phyloP scores from a whole-genome alignment of 2,113 vertebrate species.

The Nycticebus coucang region DNA sequence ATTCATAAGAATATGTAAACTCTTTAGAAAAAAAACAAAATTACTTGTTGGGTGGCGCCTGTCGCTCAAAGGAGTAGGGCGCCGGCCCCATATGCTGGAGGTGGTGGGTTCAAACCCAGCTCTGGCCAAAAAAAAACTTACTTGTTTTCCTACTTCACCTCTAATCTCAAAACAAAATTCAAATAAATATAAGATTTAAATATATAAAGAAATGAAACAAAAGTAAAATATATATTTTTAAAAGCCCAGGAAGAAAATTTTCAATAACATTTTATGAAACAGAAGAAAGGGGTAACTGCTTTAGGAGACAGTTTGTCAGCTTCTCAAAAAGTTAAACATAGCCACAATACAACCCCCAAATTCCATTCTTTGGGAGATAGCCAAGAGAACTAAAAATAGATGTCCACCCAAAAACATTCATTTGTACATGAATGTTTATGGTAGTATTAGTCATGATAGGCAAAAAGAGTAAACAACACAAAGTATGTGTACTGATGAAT shows the following conservation, averaged over 20 bases:
- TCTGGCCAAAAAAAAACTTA: neutral
- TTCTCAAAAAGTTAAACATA: constrained; percentile 17
- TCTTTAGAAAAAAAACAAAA: neutral
- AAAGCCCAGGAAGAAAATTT: neutral
- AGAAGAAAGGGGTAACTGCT: neutral
- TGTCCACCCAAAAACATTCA: neutral
- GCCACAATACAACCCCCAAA: neutral
- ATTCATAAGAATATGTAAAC: neutral
- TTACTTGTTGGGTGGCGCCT: neutral
- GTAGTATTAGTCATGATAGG: neutral
- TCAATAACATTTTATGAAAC: neutral
- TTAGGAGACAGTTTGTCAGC: neutral
- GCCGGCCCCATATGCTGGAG: too few relatives aligned
- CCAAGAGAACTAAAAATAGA: constrained; percentile 12
- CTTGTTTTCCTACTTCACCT: neutral
- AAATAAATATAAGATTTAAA: neutral
- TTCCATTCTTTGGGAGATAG: neutral
- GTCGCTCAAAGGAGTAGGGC: too few relatives aligned
- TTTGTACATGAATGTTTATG: neutral
- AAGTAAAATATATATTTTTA: neutral
- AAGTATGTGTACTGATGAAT: neutral
- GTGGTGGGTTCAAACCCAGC: too few relatives aligned
- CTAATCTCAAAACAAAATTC: constrained; percentile 40
- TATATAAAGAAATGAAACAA: neutral
- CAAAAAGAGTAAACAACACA: neutral